These are phyloP conservation scores for Chrysemys picta DNA, from an alignment of 2,113 vertebrate species.

Conservation along the genomic window DNA sequence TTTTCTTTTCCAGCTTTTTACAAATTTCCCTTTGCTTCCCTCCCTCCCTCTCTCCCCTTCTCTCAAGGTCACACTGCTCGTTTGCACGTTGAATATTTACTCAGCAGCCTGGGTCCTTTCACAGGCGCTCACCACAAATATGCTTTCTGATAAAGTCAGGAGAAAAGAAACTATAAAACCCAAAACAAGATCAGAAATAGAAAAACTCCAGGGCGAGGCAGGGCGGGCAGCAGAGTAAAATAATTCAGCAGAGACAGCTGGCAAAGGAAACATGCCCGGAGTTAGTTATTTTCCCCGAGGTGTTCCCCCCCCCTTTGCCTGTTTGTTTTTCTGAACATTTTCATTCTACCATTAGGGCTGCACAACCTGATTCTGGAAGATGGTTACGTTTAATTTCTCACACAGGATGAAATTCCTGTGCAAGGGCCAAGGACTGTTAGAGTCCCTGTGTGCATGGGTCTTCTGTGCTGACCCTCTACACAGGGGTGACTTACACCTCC, in stretches of 20 bases:
- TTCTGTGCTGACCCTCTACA: rapidly evolving
- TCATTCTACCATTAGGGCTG: neutral
- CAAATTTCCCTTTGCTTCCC: slow-evolving; percentile 47
- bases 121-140: slow-evolving; percentile 93
- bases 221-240: neutral
- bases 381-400: neutral
- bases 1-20: slow-evolving; percentile 64
- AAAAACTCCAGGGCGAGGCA: neutral
- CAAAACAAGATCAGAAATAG: slow-evolving; percentile 70
- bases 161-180: slow-evolving; percentile 79
- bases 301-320: neutral
- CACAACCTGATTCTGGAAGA: neutral
- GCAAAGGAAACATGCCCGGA: neutral
- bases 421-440: neutral
- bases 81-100: slow-evolving; percentile 88
- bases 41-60: neutral
- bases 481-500: neutral
- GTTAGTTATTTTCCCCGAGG: neutral
- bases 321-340: slow-evolving; percentile 10
- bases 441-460: rapidly evolving
- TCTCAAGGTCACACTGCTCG: slow-evolving; percentile 89
- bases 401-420: neutral
- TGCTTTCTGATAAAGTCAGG: slow-evolving; percentile 93
- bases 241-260: neutral
- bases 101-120: slow-evolving; percentile 87